Evolutionary conservation across 2,888 invertebrate genomes (phyloP).

Genomic region (Hyalella azteca): DNA sequence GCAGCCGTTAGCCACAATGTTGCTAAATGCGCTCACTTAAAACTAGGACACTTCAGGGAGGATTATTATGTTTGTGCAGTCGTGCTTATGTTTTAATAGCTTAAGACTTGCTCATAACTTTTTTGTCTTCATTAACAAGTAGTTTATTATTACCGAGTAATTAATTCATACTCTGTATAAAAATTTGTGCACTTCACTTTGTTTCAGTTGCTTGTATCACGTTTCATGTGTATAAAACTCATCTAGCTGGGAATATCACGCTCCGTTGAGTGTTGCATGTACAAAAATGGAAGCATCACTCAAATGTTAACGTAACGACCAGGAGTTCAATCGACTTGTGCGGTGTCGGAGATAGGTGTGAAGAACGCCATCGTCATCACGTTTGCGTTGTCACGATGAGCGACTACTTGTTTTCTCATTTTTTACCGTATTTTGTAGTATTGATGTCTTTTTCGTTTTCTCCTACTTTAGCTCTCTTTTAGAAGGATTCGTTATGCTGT

Average conservation of each 20-base stretch:
- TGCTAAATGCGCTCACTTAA: neutral
- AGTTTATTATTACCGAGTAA: conserved; percentile 5
- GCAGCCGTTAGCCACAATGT: no score
- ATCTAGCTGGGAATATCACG: neutral
- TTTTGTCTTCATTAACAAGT: conserved; percentile 26
- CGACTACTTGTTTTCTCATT: no score
- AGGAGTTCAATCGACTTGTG: no score
- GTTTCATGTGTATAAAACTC: conserved; percentile 29
- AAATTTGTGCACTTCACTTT: neutral
- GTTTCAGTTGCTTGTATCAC: conserved; percentile 23
- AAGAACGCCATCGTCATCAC: no score
- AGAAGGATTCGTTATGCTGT: no score
- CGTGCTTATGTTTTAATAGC: conserved; percentile 18
- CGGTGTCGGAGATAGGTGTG: no score
- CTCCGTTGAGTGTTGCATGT: conserved; percentile 17
- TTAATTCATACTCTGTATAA: conserved; percentile 3
- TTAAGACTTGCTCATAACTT: conserved; percentile 15
- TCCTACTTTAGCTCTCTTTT: no score
- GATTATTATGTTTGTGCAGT: neutral
- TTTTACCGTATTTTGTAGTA: no score
- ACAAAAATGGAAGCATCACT: conserved; percentile 19
- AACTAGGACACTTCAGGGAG: neutral
- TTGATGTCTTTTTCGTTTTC: no score
- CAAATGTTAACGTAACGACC: no score
- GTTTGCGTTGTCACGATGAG: no score